Conservation (phyloP, 1,140 invertebrate species). For the Galleria mellonella region DNA sequence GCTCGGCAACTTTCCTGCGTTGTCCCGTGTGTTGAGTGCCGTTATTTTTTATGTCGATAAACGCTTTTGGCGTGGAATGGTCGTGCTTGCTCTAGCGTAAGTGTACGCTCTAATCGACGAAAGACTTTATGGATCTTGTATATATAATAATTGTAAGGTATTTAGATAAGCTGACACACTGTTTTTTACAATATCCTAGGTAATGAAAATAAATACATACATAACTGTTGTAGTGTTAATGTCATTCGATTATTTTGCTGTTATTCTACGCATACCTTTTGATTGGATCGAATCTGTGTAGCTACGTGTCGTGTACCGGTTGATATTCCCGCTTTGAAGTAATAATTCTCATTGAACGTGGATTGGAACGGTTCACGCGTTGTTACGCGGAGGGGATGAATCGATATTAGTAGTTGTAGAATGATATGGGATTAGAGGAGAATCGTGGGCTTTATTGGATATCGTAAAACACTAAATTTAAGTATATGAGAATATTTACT, state of each 20-base stretch:
- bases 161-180: constrained; percentile 60
- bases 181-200: constrained; percentile 72
- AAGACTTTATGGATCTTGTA: constrained; percentile 67
- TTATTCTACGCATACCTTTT: constrained; percentile 19
- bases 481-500: constrained; percentile 34
- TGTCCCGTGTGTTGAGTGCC: constrained; percentile 2
- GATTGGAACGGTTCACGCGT: no score
- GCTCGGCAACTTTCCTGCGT: not conserved
- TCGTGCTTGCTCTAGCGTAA: constrained; percentile 35
- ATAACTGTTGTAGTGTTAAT: constrained; percentile 66
- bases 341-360: not conserved
- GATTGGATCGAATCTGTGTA: constrained; percentile 22
- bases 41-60: not conserved
- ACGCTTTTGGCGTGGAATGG: constrained; percentile 16
- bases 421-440: constrained; percentile 34
- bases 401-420: constrained; percentile 36
- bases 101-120: constrained; percentile 57
- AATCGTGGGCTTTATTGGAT: constrained; percentile 43
- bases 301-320: constrained; percentile 14
- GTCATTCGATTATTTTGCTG: constrained; percentile 36
- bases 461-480: constrained; percentile 43
- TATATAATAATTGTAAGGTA: constrained; percentile 67
- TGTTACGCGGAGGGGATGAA: constrained; percentile 28
- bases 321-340: constrained; percentile 10
- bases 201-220: constrained; percentile 54